phyloP scores from a whole-genome alignment of 2,888 invertebrate species.

The Heliconius hortense region DNA sequence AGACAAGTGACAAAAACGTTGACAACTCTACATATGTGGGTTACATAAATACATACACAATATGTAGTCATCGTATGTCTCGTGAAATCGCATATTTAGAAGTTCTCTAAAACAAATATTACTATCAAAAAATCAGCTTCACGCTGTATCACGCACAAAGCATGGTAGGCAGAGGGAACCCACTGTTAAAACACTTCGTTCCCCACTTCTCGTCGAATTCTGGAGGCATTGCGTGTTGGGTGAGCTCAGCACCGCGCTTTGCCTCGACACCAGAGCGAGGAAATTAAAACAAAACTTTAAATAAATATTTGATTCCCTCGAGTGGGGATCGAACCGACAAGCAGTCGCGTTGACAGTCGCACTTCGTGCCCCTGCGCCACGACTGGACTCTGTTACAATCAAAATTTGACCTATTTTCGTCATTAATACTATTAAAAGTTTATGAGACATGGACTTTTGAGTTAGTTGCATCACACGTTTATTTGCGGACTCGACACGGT shows the following conservation, averaged over 20 bases:
- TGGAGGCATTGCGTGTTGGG: too few species aligned
- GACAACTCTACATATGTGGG: not conserved
- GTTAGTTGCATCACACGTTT: conserved; percentile 65
- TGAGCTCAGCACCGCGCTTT: too few species aligned
- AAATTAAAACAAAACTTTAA: too few species aligned
- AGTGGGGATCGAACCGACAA: too few species aligned
- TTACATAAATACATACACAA: conserved; percentile 6
- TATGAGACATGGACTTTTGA: conserved; percentile 41
- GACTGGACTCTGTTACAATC: not conserved
- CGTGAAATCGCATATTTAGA: conserved; percentile 1
- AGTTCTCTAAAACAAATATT: not conserved
- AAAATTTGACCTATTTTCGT: conserved; percentile 35
- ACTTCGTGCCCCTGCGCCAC: too few species aligned
- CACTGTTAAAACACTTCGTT: too few species aligned
- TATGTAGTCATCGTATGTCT: not conserved
- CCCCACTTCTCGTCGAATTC: too few species aligned
- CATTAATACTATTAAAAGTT: conserved; percentile 42
- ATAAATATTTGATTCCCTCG: too few species aligned
- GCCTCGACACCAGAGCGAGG: too few species aligned
- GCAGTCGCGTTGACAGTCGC: too few species aligned
- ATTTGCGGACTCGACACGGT: conserved; percentile 66
- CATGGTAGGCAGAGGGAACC: too few species aligned
- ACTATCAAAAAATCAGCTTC: not conserved
- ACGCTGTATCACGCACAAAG: too few species aligned
- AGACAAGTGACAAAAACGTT: conserved; percentile 28